Evolutionary conservation across 2,888 invertebrate species (phyloP), one percentile per base, ranked within the genome.

Genomic region (Zonitis immaculata): DNA sequence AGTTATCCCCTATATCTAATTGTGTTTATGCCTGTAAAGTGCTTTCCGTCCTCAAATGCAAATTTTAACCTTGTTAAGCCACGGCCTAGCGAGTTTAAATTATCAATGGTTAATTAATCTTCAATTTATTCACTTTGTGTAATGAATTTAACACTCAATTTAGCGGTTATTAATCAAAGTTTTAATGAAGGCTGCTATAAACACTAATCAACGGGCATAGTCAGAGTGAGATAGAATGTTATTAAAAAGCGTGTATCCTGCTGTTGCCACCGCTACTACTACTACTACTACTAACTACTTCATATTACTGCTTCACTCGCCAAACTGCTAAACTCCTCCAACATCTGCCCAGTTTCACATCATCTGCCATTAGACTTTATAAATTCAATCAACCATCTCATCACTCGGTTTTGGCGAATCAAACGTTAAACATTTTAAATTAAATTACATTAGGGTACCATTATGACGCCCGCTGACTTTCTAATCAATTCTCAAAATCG

Each of bases 91-190:
- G 74, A 75, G 76, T 76, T 77, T 76, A 77, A 76, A 77, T 77
- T 76, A 77, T 77, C 76, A 69, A 67, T 71, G 78, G 76, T 78
- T 77, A 78, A 78, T 78, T 78, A 77, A 78, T 77, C 76, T 77
- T 76, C 77, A 77, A 77, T 78, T 78, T 78, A 77, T 78, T 78
- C 77, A 77, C 78, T 77, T 76, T 76, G 73, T 76, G 70, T 71
- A 70, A 71, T 70, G 70, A 71, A 71, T 71, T 70, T 71, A 71
- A 71, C 71, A 71, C 70, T 71, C 79, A 79, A 80, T 80, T 79
- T 78, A 76, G 77, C 75, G 78, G 77, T 78, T 78, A 78, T 79
- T 79, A 79, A 79, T 79, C 78, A 78, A 79, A 78, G 77, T 79
- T 79, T 78, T 78, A 78, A 79, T 79, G 77, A 78, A 77, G 73